phyloP scores from a whole-genome alignment of 1,140 invertebrate species.

The Megalonaias nervosa region DNA sequence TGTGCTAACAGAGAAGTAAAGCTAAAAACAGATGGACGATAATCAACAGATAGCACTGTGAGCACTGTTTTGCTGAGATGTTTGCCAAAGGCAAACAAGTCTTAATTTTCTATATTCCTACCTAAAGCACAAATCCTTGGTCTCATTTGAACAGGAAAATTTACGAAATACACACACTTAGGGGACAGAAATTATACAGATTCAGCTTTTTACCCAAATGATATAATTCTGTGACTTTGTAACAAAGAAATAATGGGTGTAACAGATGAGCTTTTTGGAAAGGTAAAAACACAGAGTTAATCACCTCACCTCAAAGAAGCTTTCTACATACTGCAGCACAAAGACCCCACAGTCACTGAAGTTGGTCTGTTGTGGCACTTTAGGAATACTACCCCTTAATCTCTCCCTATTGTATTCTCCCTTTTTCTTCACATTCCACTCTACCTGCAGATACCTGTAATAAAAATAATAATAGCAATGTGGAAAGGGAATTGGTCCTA shows the following conservation, averaged over 20 bases:
- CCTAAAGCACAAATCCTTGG: too few relatives aligned
- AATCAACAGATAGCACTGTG: too few relatives aligned
- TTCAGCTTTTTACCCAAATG: neutral
- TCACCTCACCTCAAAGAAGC: conserved; percentile 82
- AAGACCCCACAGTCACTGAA: conserved; percentile 97
- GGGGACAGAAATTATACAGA: neutral
- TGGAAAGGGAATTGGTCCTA: neutral
- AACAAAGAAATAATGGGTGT: neutral
- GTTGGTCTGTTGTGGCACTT: conserved; percentile 97
- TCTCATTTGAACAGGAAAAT: too few relatives aligned
- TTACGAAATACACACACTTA: conserved; percentile 1
- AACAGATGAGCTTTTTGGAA: neutral
- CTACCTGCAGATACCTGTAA: conserved; percentile 84
- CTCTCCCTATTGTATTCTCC: conserved; percentile 67
- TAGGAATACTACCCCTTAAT: conserved; percentile 81
- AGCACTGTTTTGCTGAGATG: too few relatives aligned
- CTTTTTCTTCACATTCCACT: conserved; percentile 86
- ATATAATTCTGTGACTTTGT: neutral
- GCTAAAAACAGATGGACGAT: too few relatives aligned
- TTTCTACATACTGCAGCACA: conserved; percentile 95
- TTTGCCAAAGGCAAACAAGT: too few relatives aligned
- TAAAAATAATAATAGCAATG: neutral
- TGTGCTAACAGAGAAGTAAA: too few relatives aligned
- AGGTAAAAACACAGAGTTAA: neutral
- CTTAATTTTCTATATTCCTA: too few relatives aligned